A percentile compares a stretch with the other conserved stretches of the same genome.
phyloP scores from a whole-genome alignment of 2,797 vertebrate genomes.

The Xenopus petersii region DNA sequence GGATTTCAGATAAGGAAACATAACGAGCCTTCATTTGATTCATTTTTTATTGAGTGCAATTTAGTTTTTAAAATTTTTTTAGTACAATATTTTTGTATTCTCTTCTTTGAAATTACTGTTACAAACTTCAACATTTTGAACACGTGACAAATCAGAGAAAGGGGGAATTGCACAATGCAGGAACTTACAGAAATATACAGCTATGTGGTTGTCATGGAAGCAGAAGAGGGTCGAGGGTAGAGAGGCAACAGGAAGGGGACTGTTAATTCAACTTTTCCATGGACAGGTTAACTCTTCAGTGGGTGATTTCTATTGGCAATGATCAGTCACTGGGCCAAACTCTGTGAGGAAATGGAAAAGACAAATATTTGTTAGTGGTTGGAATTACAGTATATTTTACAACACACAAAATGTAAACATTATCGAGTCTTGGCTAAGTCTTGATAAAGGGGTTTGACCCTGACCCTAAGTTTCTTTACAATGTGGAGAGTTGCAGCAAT shows the following conservation, averaged over 20 bases:
- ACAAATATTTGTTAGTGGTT: too few species aligned
- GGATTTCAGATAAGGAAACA: too few species aligned
- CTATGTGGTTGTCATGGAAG: conserved; percentile 54
- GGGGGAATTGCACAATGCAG: conserved; percentile 51
- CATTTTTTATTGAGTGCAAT: conserved; percentile 75
- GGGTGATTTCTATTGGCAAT: conserved; percentile 7
- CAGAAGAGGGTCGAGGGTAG: conserved; percentile 51
- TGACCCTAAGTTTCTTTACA: too few species aligned
- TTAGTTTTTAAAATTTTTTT: conserved; percentile 60
- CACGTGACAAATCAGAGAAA: conserved; percentile 64
- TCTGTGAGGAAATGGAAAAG: conserved; percentile 25
- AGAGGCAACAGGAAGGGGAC: conserved; percentile 36
- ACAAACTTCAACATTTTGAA: conserved; percentile 71
- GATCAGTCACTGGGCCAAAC: conserved; percentile 25
- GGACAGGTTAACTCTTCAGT: neutral
- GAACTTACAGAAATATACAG: conserved; percentile 59
- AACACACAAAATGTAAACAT: too few species aligned
- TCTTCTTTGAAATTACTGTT: conserved; percentile 66
- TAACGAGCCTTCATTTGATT: too few species aligned
- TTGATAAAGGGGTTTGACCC: too few species aligned
- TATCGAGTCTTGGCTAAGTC: too few species aligned
- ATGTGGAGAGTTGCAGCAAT: too few species aligned
- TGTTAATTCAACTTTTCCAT: conserved; percentile 1
- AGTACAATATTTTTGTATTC: conserved; percentile 60
- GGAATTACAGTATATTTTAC: too few species aligned